Base-by-base conservation (phyloP, 2,888 invertebrate species). In the Drepana falcataria region DNA sequence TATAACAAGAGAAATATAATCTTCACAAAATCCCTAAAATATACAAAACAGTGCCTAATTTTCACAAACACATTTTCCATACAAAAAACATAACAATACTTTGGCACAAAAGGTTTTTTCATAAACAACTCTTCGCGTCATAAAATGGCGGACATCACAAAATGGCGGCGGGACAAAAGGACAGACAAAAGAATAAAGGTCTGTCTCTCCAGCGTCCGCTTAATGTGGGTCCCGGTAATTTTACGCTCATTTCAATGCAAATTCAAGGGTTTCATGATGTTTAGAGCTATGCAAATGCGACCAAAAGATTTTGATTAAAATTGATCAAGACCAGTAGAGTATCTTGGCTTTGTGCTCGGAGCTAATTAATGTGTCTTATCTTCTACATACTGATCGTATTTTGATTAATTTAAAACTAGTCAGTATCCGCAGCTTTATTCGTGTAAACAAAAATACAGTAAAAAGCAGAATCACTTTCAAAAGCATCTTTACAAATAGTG, bases 241-340 rank as follows among this genome's bases (percentile, higher is more conserved):
- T 86, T 77, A 72, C 78, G 82, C 80, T 85, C 86, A 83, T 88
- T 87, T 83, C 85, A 65, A 88, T 88, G 89, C 82, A 87, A 88
- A 89, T 88, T 87, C 75, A 76, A 85, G 86, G 85, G 83, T 81
- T 77, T 75, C 78, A 76, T 77, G 79, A 82, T 81, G 79, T 85
- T 86, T 79, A 78, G 77, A 75, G 73, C 82, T 86, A 84, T 85
- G 87, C 76, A 83, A 87, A 89, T 87, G 78, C 71, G 73, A 69
- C 73, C 77, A 66, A 78, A 84, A 85, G 87, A 83, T 83, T 86
- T 85, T 87, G 85, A 85, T 87, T 86, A 85, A 86, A 85, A 81
- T 84, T 81, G 82, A 86, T 81, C 77, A 78, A 79, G 75, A 73
- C 61, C 33, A 41, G 51, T 51, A 33, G 33, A 59, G 58, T 59